Conservation (phyloP, 2,113 vertebrate genomes). For the Myotis davidii region DNA sequence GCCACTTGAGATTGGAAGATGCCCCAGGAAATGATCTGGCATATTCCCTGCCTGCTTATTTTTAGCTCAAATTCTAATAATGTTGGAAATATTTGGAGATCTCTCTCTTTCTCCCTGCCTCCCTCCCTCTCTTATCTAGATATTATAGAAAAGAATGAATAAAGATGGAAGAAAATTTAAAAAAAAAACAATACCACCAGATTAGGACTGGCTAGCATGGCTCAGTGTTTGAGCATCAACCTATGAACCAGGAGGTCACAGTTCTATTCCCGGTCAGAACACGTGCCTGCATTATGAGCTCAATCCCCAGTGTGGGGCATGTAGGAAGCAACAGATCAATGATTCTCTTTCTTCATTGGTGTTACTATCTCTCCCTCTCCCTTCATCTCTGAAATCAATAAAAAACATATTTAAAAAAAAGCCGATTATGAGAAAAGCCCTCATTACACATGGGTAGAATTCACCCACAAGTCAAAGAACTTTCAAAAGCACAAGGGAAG, state of each 20-base stretch:
- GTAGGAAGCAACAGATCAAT: too few species aligned
- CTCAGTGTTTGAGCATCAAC: too few species aligned
- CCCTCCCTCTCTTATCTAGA: background rate
- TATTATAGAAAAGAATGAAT: background rate
- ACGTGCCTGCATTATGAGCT: too few species aligned
- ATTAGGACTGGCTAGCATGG: too few species aligned
- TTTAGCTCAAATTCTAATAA: slow-evolving; percentile 19
- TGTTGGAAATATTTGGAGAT: background rate
- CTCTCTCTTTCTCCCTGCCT: background rate
- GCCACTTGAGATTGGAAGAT: background rate
- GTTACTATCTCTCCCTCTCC: too few species aligned
- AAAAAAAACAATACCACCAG: too few species aligned
- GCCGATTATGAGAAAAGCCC: background rate
- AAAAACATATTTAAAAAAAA: background rate
- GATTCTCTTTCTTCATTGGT: too few species aligned
- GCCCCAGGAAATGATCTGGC: background rate
- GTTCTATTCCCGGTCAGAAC: too few species aligned
- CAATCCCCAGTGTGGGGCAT: too few species aligned
- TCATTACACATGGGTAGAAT: background rate
- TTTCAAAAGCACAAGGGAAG: background rate
- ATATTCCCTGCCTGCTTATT: background rate
- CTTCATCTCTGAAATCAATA: too few species aligned
- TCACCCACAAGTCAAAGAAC: slow-evolving; percentile 13
- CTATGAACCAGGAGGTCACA: too few species aligned
- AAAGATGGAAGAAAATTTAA: background rate